Evolutionary conservation across 2,113 vertebrate species (phyloP).

Genomic region (Siphamia tubifer): DNA sequence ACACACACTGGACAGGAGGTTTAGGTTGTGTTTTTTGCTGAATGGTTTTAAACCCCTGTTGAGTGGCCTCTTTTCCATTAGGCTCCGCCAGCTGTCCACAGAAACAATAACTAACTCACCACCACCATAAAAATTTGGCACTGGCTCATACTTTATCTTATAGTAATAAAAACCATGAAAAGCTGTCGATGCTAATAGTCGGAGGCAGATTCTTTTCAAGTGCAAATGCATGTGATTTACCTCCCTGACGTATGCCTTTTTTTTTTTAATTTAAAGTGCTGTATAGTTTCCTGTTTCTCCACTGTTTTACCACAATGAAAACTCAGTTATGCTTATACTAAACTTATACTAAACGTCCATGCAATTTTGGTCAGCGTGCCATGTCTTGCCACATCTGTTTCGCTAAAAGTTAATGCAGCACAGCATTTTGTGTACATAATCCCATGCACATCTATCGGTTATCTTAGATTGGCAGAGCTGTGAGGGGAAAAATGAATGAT

Average conservation of each 20-base stretch:
- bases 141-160: constrained; percentile 1
- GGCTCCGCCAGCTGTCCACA: constrained; percentile 51
- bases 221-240: constrained; percentile 19
- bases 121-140: constrained; percentile 31
- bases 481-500: not conserved
- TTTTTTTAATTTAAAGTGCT: not conserved
- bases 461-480: not conserved
- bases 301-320: not conserved
- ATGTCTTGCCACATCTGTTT: not conserved
- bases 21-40: constrained; percentile 38
- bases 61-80: constrained; percentile 49
- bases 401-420: not conserved
- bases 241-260: not conserved
- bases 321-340: not conserved
- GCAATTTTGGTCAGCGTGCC: not conserved
- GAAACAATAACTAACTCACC: constrained; percentile 38
- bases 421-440: not conserved
- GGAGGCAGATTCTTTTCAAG: not conserved
- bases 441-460: not conserved
- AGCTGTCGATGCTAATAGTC: not conserved
- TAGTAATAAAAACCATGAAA: constrained; percentile 35
- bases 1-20: constrained; percentile 27
- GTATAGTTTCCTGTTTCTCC: not conserved
- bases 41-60: constrained; percentile 47
- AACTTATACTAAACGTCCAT: not conserved